Percentiles rank a stretch among this genome's conserved stretches.
These are phyloP conservation scores for Drosophila silvestris DNA, from an alignment of 2,888 invertebrate species.

Conservation along the genomic window DNA sequence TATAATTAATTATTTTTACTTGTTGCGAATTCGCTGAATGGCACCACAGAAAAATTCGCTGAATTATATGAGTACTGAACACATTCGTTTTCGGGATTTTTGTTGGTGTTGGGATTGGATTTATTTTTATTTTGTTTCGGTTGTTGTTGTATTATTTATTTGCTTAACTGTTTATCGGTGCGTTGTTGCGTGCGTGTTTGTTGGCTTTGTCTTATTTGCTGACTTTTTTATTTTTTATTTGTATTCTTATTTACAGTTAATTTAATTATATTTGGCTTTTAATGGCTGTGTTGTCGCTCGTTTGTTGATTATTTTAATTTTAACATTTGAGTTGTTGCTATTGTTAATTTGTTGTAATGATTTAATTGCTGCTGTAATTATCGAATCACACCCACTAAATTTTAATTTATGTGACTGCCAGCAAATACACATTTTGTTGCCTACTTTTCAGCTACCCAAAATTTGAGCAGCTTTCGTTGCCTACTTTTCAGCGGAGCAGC, in stretches of 20 bases:
- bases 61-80: slow-evolving; percentile 56
- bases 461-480: slow-evolving; percentile 20
- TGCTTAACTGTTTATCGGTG: slow-evolving; percentile 47
- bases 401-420: slow-evolving; percentile 16
- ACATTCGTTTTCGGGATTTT: slow-evolving; percentile 44
- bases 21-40: slow-evolving; percentile 50
- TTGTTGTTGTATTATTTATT: slow-evolving; percentile 21
- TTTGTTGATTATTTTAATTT: slow-evolving; percentile 24
- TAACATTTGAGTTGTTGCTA: slow-evolving; percentile 22
- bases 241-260: slow-evolving; percentile 51
- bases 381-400: not conserved
- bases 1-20: slow-evolving; percentile 75
- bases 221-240: not conserved
- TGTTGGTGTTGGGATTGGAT: slow-evolving; percentile 2
- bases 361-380: slow-evolving; percentile 33
- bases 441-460: slow-evolving; percentile 17
- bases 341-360: slow-evolving; percentile 31
- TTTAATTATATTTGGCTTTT: slow-evolving; percentile 54
- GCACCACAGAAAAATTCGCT: slow-evolving; percentile 46
- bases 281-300: slow-evolving; percentile 23
- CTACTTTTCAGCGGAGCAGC: slow-evolving; percentile 29
- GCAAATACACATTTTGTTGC: slow-evolving; percentile 12
- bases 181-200: slow-evolving; percentile 22
- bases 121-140: slow-evolving; percentile 5
- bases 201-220: slow-evolving; percentile 12